Evolutionary conservation across 2,113 vertebrate species (phyloP).

Genomic region (Grantiella picta): DNA sequence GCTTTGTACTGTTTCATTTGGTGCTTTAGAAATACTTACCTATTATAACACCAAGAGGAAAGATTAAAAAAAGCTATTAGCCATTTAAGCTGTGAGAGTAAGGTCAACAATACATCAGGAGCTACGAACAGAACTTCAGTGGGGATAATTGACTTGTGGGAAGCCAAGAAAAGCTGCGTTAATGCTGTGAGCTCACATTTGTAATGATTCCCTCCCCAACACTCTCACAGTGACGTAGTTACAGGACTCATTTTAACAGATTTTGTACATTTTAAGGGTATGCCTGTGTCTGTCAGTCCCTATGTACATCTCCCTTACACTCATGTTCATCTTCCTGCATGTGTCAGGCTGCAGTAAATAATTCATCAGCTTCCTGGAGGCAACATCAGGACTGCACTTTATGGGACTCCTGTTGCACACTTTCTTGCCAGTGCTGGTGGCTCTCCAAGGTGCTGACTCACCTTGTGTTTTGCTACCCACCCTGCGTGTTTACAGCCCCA

Average conservation of each 20-base stretch:
- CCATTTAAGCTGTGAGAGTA: background rate
- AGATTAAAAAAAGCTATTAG: background rate
- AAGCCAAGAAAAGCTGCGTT: background rate
- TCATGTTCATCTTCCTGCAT: background rate
- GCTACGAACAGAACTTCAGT: background rate
- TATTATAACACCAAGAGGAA: background rate
- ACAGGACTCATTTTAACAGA: background rate
- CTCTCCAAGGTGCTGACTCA: background rate
- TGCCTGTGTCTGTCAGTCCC: background rate
- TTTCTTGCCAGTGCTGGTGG: background rate
- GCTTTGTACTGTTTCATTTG: background rate
- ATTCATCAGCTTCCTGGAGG: background rate
- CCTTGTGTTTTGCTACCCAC: background rate
- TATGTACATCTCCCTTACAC: background rate
- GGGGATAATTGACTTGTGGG: background rate
- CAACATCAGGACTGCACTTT: accelerated
- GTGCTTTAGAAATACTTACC: background rate
- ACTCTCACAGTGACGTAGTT: background rate
- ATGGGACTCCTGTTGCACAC: accelerated
- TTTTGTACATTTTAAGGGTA: background rate
- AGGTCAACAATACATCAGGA: background rate
- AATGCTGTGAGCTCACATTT: background rate
- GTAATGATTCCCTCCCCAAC: background rate
- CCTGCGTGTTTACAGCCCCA: background rate
- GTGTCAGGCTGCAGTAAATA: background rate